Conservation (phyloP, 2,888 invertebrate genomes). For the Eledone cirrhosa region DNA sequence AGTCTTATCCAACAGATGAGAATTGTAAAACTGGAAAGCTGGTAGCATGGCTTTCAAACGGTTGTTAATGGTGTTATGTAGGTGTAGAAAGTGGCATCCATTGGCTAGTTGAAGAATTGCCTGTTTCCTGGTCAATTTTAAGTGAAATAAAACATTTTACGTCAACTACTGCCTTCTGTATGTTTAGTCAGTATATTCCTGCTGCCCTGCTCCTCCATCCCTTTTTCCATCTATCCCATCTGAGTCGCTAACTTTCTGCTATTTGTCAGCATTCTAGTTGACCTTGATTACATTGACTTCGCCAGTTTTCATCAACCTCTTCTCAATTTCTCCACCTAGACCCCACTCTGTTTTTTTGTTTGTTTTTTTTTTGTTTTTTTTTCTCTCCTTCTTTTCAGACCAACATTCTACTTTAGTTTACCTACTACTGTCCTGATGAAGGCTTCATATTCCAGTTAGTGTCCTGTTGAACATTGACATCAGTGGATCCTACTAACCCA, state of each 20-base stretch:
- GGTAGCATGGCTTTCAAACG: slow-evolving; percentile 29
- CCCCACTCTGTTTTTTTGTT: too few species aligned
- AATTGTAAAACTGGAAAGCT: slow-evolving; percentile 22
- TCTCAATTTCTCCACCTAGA: too few species aligned
- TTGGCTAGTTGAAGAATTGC: slow-evolving; percentile 27
- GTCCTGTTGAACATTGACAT: too few species aligned
- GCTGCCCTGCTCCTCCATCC: neutral
- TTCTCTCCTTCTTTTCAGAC: too few species aligned
- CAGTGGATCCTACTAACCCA: too few species aligned
- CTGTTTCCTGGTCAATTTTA: slow-evolving; percentile 29
- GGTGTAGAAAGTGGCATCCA: slow-evolving; percentile 19
- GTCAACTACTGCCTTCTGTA: slow-evolving; percentile 28
- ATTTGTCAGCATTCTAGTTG: neutral
- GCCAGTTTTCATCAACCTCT: neutral
- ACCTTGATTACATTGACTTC: neutral
- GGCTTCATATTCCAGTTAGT: too few species aligned
- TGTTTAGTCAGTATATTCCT: slow-evolving; percentile 9
- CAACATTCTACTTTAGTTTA: too few species aligned
- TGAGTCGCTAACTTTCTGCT: slow-evolving; percentile 19
- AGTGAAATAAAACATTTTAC: slow-evolving; percentile 31
- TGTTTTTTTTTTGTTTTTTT: too few species aligned
- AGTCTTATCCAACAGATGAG: slow-evolving; percentile 26
- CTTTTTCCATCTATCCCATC: slow-evolving; percentile 2
- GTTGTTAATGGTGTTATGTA: slow-evolving; percentile 28
- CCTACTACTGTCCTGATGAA: too few species aligned